Evolutionary conservation across 2,113 vertebrate genomes (phyloP), one percentile per base, ranked within the genome.

Genomic region (Oncorhynchus mykiss): DNA sequence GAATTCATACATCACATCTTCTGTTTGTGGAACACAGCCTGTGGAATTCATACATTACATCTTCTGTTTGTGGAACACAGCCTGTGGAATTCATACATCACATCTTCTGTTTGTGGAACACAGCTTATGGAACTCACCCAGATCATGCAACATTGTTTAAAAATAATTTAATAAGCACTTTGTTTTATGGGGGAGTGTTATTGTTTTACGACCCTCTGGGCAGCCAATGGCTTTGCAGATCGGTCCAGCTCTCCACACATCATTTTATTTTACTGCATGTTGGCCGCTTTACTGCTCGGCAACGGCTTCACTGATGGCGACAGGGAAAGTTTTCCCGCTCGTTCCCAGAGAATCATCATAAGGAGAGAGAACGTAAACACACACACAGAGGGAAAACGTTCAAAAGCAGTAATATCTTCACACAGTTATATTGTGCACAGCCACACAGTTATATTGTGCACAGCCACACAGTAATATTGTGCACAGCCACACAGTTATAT

Each of bases 111-210:
- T 78, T 75, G 73, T 78, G 68, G 74, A 81, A 22, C 48, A 0
- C 54, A 0, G 48, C 71, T 73, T 73, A 27, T 72, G 64, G 74
- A 78, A 79, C 51, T 48, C 68, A 64, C 75, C 78, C 78, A 72
- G 81, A 84, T 88, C 62, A 83, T 75, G 78, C 59, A 22, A 91
- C 87, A 89, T 87, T 90, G 83, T 90, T 91, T 77, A 91, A 92
- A 92, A 92, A 86, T 91, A 80, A 90, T 93, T 92, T 90, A 90
- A 93, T 92, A 94, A 91, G 89, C 90, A 88, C 88, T 91, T 91
- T 87, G 78, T 84, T 93, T 93, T 92, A 93, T 72, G 80, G 85
- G 73, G 9, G 66, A 74, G 83, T 73, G 81, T 91, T 90, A 89
- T 91, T 91, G 88, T 93, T 94, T 93, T 92, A 92, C 70, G 68